Evolutionary conservation across 2,797 vertebrate genomes (phyloP).

Genomic region (Geotrypetes seraphini): DNA sequence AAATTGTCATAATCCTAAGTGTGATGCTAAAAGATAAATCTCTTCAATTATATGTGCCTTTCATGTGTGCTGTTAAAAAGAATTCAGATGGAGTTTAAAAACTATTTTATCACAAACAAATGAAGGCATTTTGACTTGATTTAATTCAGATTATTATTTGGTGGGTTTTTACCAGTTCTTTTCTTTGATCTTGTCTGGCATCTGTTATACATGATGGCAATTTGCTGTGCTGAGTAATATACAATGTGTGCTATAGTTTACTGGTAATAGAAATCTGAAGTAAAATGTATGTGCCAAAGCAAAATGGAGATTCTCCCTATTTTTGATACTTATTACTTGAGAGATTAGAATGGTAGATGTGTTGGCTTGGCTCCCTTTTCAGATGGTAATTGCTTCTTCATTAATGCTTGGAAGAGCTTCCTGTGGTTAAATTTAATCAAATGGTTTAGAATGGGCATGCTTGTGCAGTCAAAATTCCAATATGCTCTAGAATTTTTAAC

Average conservation of each 20-base stretch:
- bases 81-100: no score
- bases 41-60: no score
- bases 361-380: constrained; percentile 62
- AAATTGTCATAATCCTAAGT: no score
- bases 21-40: no score
- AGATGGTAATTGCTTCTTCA: constrained; percentile 89
- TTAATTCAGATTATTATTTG: no score
- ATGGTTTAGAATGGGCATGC: constrained; percentile 81
- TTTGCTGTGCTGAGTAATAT: not conserved
- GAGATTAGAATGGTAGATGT: constrained; percentile 48
- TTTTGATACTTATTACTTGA: constrained; percentile 48
- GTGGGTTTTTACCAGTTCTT: no score
- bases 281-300: constrained; percentile 14
- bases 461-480: constrained; percentile 72
- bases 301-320: constrained; percentile 32
- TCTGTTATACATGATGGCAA: no score
- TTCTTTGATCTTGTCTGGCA: no score
- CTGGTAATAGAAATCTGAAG: constrained; percentile 3
- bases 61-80: no score
- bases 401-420: constrained; percentile 87
- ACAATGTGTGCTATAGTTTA: not conserved
- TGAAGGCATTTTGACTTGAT: no score
- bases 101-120: no score
- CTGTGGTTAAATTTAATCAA: constrained; percentile 95
- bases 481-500: constrained; percentile 47